These are phyloP conservation scores for Scaeva pyrastri DNA, from an alignment of 2,888 invertebrate genomes.

Conservation along the genomic window DNA sequence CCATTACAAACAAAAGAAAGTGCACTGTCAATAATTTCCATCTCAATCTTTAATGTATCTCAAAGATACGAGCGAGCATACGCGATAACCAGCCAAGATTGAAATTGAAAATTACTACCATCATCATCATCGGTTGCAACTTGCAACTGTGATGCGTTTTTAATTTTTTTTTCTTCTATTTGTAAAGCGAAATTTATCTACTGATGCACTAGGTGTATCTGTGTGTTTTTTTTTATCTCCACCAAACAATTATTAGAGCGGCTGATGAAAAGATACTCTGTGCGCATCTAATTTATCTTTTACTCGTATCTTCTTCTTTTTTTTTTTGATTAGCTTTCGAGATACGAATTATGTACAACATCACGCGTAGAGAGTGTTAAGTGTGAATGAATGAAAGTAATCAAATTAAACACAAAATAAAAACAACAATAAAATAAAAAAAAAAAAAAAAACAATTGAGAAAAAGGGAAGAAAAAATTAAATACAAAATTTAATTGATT, in stretches of 20 bases:
- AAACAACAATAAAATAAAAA: conserved; percentile 1
- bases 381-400: conserved; percentile 70
- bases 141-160: conserved; percentile 51
- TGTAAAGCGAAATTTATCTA: conserved; percentile 30
- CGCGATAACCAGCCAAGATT: conserved; percentile 55
- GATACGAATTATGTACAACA: conserved; percentile 15
- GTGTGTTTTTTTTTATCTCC: conserved; percentile 10
- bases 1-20: conserved; percentile 62
- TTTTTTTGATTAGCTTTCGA: conserved; percentile 3
- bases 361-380: conserved; percentile 51
- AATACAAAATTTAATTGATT: conserved; percentile 35
- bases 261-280: conserved; percentile 67
- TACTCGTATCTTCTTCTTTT: conserved; percentile 31
- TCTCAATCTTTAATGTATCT: conserved; percentile 52
- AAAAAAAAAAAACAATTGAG: conserved; percentile 26
- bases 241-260: conserved; percentile 72
- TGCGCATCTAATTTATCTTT: conserved; percentile 62
- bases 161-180: neutral
- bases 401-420: conserved; percentile 43
- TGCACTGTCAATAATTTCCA: conserved; percentile 72
- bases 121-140: no score
- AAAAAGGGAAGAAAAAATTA: neutral
- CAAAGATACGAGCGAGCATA: conserved; percentile 38
- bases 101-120: conserved; percentile 48
- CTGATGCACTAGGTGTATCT: neutral